Conservation (phyloP, 2,113 vertebrate genomes). For the Phainopepla nitens region DNA sequence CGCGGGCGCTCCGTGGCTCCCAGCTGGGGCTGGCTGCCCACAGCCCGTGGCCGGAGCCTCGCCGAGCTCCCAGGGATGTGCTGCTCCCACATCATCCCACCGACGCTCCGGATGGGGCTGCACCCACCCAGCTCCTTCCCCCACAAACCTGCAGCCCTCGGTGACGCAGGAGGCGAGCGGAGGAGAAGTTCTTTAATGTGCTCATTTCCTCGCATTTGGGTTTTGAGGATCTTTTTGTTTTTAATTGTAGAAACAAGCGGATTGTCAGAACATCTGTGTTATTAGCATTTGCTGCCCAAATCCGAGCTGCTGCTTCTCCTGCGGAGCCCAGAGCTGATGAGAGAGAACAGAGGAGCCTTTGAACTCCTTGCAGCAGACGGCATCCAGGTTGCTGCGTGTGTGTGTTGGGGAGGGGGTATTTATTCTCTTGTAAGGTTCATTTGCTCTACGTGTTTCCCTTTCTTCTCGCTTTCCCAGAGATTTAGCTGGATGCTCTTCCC, state of each 20-base stretch:
- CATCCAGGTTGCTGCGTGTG: conserved; percentile 72
- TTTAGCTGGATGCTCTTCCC: conserved; percentile 52
- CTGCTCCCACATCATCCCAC: not conserved
- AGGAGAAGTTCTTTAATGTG: conserved; percentile 49
- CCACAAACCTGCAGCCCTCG: not conserved
- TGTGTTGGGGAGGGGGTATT: conserved; percentile 48
- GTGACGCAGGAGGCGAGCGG: not conserved
- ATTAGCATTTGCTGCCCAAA: conserved; percentile 83
- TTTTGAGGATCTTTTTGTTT: conserved; percentile 67
- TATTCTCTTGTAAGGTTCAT: conserved; percentile 71
- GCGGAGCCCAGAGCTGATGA: conserved; percentile 72
- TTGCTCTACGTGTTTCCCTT: conserved; percentile 59
- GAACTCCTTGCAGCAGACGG: conserved; percentile 76
- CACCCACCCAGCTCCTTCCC: not conserved
- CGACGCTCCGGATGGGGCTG: not conserved
- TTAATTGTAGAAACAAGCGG: conserved; percentile 73
- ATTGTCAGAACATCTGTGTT: conserved; percentile 79
- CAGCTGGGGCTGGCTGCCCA: fast-evolving
- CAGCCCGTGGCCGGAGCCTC: not conserved
- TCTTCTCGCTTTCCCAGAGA: conserved; percentile 52
- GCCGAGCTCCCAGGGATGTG: fast-evolving
- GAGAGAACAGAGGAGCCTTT: conserved; percentile 80
- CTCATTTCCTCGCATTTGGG: conserved; percentile 70
- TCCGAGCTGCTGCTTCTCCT: conserved; percentile 69
- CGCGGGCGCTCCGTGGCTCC: not conserved